Evolutionary conservation across 2,113 vertebrate species (phyloP), one percentile per base, ranked within the genome.

Genomic region (Centropristis striata): DNA sequence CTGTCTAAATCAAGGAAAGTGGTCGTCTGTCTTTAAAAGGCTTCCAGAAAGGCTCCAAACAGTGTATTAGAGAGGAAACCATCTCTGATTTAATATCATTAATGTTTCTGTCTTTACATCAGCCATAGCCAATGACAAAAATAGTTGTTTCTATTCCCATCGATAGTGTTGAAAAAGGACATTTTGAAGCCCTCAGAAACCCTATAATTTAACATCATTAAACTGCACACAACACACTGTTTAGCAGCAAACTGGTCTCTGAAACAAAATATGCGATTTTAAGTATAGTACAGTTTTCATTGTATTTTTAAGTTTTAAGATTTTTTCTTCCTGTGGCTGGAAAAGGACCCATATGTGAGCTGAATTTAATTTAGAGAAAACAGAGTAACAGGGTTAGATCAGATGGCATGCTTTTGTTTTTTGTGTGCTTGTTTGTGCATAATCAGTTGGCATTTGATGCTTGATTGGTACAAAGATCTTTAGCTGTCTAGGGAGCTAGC

Each of bases 1-100:
- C 64, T 49, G 23, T 27, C 50, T 90, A 36, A 47, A 77, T 78
- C 67, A 83, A 46, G 44, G 47, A 13, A 73, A 82, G 53, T 58
- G 64, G 42, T 25, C 21, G 28, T 78, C 64, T 75, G 27, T 39
- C 51, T 74, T 51, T 21, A 49, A 67, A 63, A 44, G 11, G 42
- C 16, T 73, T 72, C 71, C n/a, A 42, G 61, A 66, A 42, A 46
- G 36, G 9, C 44, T 14, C 46, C 46, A 32, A 23, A 71, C 15
- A 55, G 18, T 41, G 21, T 49, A 58, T 12, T 13, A 86, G 36
- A 46, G 32, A 65, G 8, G 41, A 51, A 58, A 54, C 4, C 21
- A 14, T 12, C 21, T 46, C 5, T 51, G 18, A 67, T 49, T 60
- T n/a, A 47, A 37, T 44, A 32, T 41, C 1, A 20, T 18, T 14